Evolutionary conservation across 2,888 invertebrate genomes (phyloP), one percentile per base, ranked within the genome.

Genomic region (Stomorhina lunata): DNA sequence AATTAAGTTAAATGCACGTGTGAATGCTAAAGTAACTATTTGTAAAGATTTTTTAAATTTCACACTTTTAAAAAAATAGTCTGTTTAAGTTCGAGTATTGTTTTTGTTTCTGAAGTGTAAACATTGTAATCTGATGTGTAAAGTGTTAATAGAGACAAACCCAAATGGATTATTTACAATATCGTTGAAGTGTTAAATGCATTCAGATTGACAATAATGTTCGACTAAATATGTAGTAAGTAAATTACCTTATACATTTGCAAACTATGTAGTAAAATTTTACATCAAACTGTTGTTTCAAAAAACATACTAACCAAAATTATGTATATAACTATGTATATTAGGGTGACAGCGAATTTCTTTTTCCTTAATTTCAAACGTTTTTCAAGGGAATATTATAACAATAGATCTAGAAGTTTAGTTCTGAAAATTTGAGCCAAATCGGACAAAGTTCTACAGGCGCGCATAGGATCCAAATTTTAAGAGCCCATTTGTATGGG

Each of bases 251-350:
- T 69, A 20, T 43, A 27, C 34, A 32, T 22, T 69, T 43, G 71
- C 59, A 71, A 48, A 59, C 48, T 45, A n/a, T n/a, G n/a, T n/a
- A 71, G 59, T 59, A 32, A 48, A 59, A 48, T 48, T 45, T 71
- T 34, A 59, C 71, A 71, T 22, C 59, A 48, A 71, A 59, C 59
- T 59, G 71, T 71, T 50, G 17, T 20, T 20, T 10, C 20, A 5
- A 17, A 48, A 48, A 37, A 12, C 10, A n/a, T 37, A 12, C n/a
- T 12, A 37, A 37, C 10, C 37, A 37, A 37, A 37, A 37, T 10
- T 37, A 3, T 37, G 10, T 37, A n/a, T n/a, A n/a, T n/a, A n/a
- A n/a, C n/a, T n/a, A n/a, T n/a, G n/a, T n/a, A n/a, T n/a, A n/a
- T n/a, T n/a, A n/a, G n/a, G n/a, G n/a, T n/a, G n/a, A n/a, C n/a